These are phyloP conservation scores for Henricia sp. DNA, from an alignment of 53 echinoderm and acorn worm species.

Conservation along the genomic window DNA sequence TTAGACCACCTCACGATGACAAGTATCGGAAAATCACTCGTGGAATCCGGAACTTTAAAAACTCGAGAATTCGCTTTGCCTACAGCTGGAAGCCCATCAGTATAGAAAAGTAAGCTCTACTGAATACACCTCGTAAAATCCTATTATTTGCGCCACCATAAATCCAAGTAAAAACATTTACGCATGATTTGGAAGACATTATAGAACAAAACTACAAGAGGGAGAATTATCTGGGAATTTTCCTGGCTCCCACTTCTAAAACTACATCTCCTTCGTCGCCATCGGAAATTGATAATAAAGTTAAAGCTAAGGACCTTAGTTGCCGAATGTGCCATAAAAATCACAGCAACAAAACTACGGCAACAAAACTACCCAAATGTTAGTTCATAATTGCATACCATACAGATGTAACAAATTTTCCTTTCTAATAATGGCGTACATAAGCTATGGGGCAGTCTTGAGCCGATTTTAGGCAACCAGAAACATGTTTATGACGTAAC, in stretches of 20 bases:
- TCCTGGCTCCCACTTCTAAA: not conserved
- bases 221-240: not conserved
- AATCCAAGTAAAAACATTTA: not conserved
- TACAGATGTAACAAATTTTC: too few relatives aligned
- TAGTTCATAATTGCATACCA: too few relatives aligned
- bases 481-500: not conserved
- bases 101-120: conserved; percentile 53
- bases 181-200: not conserved
- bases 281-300: not conserved
- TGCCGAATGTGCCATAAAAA: too few relatives aligned
- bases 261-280: not conserved
- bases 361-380: too few relatives aligned
- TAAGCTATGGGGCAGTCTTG: too few relatives aligned
- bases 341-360: too few relatives aligned
- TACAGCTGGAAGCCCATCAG: conserved; percentile 69
- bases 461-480: too few relatives aligned
- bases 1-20: not conserved
- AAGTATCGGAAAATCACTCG: conserved; percentile 31
- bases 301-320: too few relatives aligned
- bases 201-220: not conserved
- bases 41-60: conserved; percentile 39
- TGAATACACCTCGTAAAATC: too few relatives aligned
- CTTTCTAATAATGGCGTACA: too few relatives aligned
- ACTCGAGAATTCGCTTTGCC: conserved; percentile 61
- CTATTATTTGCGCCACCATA: not conserved